These are phyloP conservation scores for Orussus abietinus DNA, from an alignment of 1,140 invertebrate species.

Conservation along the genomic window DNA sequence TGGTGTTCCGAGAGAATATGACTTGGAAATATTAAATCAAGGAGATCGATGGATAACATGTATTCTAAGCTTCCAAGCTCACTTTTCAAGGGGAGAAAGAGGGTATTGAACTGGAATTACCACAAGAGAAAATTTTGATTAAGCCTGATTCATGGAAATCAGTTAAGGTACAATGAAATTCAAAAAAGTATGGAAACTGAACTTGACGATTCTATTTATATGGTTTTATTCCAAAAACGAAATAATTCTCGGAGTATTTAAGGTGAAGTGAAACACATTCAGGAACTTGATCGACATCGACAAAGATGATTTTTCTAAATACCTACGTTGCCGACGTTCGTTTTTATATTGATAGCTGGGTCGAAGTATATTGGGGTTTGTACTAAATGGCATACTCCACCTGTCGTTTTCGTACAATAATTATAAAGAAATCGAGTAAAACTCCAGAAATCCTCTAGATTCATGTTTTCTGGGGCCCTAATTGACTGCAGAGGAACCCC, in stretches of 20 bases:
- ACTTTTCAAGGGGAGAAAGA: conserved; percentile 37
- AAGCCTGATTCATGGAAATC: conserved; percentile 32
- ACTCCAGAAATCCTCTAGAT: too few species aligned
- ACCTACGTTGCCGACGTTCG: too few species aligned
- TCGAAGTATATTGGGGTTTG: too few species aligned
- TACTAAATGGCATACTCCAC: too few species aligned
- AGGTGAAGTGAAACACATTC: too few species aligned
- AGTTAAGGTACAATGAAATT: conserved; percentile 29
- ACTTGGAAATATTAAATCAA: conserved; percentile 40
- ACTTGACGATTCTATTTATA: background rate
- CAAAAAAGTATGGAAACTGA: conserved; percentile 5
- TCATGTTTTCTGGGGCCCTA: too few species aligned
- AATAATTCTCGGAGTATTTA: conserved; percentile 33
- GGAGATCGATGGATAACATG: conserved; percentile 43
- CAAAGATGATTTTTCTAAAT: too few species aligned
- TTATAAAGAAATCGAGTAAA: too few species aligned
- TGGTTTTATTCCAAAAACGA: conserved; percentile 4
- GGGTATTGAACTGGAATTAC: conserved; percentile 33
- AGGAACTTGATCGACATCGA: too few species aligned
- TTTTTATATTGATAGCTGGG: too few species aligned
- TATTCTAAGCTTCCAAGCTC: conserved; percentile 23
- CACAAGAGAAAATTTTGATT: conserved; percentile 33
- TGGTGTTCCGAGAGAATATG: conserved; percentile 30
- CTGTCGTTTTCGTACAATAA: too few species aligned
- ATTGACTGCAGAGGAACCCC: too few species aligned